Conservation (phyloP, 2,797 vertebrate genomes). For the Leuciscus waleckii region DNA sequence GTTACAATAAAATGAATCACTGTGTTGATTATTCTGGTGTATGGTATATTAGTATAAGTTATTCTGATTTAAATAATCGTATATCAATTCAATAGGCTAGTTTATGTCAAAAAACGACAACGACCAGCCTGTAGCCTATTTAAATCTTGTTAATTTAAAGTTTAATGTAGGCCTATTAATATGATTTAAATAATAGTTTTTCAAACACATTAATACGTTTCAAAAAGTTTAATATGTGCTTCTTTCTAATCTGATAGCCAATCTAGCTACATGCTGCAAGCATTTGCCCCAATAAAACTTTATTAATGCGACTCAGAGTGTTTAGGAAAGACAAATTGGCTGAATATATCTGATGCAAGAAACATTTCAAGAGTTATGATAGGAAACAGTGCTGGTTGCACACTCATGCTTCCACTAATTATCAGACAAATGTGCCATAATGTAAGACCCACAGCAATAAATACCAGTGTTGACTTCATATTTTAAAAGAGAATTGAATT, state of each 20-base stretch:
- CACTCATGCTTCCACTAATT: background rate
- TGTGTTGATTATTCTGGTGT: background rate
- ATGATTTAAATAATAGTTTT: background rate
- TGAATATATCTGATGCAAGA: constrained; percentile 47
- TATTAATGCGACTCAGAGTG: background rate
- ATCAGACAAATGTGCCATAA: constrained; percentile 35
- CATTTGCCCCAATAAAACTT: background rate
- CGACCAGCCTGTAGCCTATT: too few species aligned
- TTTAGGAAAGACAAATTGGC: background rate
- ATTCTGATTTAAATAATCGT: background rate
- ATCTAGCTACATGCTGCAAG: background rate
- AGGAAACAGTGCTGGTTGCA: constrained; percentile 58
- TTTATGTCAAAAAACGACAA: background rate
- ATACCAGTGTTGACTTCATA: constrained; percentile 63
- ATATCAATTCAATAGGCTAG: background rate
- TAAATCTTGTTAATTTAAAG: background rate
- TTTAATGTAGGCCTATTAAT: background rate
- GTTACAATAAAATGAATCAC: background rate
- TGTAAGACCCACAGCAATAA: constrained; percentile 63
- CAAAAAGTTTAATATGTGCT: background rate
- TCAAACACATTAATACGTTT: background rate
- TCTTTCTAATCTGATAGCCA: background rate
- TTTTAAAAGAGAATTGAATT: constrained; percentile 62
- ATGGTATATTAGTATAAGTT: background rate
- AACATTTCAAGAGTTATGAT: constrained; percentile 55